Conservation (phyloP, 2,888 invertebrate species). For the Sarcophaga subvicina region DNA sequence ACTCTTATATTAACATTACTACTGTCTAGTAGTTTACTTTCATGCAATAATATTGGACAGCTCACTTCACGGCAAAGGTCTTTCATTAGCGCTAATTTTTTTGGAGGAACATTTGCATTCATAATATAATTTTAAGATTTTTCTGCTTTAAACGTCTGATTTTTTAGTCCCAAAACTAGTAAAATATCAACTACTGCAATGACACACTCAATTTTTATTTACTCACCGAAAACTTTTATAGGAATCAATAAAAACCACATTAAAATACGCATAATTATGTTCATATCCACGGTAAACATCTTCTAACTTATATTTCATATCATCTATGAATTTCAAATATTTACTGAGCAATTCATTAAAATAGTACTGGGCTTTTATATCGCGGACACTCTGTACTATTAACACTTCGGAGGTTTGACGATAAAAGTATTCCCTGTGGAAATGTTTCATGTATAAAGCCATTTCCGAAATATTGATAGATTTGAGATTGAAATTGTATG, state of each 20-base stretch:
- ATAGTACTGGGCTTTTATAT: slow-evolving; percentile 38
- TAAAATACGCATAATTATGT: slow-evolving; percentile 51
- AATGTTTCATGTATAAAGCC: slow-evolving; percentile 43
- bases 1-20: too few species aligned
- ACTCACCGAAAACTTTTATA: slow-evolving; percentile 63
- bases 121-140: too few species aligned
- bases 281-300: not conserved
- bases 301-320: slow-evolving; percentile 44
- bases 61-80: too few species aligned
- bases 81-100: too few species aligned
- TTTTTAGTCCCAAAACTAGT: too few species aligned
- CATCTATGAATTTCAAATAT: slow-evolving; percentile 31
- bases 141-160: too few species aligned
- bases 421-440: slow-evolving; percentile 44
- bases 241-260: slow-evolving; percentile 65
- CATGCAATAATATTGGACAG: too few species aligned
- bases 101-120: too few species aligned
- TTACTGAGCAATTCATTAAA: slow-evolving; percentile 54
- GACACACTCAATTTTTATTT: too few species aligned
- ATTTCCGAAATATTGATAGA: slow-evolving; percentile 42
- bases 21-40: too few species aligned
- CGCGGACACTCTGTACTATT: slow-evolving; percentile 24
- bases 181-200: too few species aligned
- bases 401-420: slow-evolving; percentile 19
- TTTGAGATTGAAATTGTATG: not conserved